Percentiles rank a stretch among this genome's conserved stretches.
Conservation (phyloP, 2,797 vertebrate species). For the Melanotaenia pygmaea region DNA sequence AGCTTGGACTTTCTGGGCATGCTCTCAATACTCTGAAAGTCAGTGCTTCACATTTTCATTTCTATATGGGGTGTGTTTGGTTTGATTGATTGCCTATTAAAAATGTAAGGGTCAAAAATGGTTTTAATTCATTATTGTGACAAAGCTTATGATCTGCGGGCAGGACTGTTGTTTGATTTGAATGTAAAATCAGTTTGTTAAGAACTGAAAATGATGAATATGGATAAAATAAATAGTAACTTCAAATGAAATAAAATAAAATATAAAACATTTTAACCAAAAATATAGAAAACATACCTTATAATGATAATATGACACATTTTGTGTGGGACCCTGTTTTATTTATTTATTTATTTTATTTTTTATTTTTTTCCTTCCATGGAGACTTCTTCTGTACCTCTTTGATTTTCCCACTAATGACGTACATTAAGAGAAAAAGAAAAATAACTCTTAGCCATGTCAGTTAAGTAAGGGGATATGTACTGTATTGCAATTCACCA, state of each 20-base stretch:
- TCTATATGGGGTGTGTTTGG: constrained; percentile 57
- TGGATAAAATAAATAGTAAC: neutral
- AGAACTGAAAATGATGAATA: constrained; percentile 12
- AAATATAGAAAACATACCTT: constrained; percentile 6
- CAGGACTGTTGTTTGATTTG: constrained; percentile 53
- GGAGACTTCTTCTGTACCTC: constrained; percentile 30
- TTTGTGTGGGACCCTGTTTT: neutral
- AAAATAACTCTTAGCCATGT: constrained; percentile 54
- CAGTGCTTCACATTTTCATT: constrained; percentile 71
- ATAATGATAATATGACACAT: neutral
- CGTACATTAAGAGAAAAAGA: constrained; percentile 33
- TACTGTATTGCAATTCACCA: constrained; percentile 49
- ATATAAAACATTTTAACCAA: neutral
- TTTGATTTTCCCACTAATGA: constrained; percentile 56
- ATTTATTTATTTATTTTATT: constrained; percentile 13
- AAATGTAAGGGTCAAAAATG: constrained; percentile 62
- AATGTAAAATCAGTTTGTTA: constrained; percentile 40
- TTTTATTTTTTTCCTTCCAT: constrained; percentile 34
- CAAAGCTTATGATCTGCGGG: constrained; percentile 49
- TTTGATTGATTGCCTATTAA: constrained; percentile 68
- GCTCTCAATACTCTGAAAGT: constrained; percentile 57
- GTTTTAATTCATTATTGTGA: constrained; percentile 65
- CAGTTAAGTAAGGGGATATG: constrained; percentile 39
- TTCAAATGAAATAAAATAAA: neutral
- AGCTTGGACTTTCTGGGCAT: constrained; percentile 44